These are phyloP conservation scores for Callithrix jacchus DNA, from an alignment of 2,113 vertebrate species.

Conservation along the genomic window DNA sequence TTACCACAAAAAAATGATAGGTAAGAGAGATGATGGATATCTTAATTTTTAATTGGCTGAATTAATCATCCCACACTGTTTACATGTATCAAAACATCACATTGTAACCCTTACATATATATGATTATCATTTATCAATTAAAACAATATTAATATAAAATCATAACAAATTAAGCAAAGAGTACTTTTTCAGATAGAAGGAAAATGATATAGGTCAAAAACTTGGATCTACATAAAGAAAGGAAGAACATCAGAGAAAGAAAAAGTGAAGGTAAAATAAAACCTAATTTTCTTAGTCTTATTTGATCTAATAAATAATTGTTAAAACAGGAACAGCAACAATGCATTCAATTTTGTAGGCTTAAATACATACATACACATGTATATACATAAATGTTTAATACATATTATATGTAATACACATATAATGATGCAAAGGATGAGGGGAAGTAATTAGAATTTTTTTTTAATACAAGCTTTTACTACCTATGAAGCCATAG, in stretches of 20 bases:
- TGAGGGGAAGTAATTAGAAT: not conserved
- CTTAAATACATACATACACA: not conserved
- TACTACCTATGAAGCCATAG: not conserved
- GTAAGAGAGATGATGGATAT: not conserved
- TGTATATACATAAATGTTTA: not conserved
- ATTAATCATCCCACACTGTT: not conserved
- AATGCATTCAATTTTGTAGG: not conserved
- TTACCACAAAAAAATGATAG: not conserved
- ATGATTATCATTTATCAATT: not conserved
- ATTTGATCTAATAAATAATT: not conserved
- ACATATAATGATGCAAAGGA: not conserved
- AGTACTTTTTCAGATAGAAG: not conserved
- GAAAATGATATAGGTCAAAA: not conserved
- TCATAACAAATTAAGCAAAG: not conserved
- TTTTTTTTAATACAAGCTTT: not conserved
- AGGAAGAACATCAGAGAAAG: not conserved
- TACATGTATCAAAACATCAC: not conserved
- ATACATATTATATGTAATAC: not conserved
- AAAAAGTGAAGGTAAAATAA: not conserved
- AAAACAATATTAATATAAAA: not conserved
- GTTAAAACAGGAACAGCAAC: not conserved
- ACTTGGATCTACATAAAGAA: not conserved
- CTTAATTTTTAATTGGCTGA: not conserved
- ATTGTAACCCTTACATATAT: not conserved
- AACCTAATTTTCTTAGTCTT: not conserved